Conservation (phyloP, 35 echinoderm and acorn worm genomes). For the Hemicentrotus pulcherrimus region DNA sequence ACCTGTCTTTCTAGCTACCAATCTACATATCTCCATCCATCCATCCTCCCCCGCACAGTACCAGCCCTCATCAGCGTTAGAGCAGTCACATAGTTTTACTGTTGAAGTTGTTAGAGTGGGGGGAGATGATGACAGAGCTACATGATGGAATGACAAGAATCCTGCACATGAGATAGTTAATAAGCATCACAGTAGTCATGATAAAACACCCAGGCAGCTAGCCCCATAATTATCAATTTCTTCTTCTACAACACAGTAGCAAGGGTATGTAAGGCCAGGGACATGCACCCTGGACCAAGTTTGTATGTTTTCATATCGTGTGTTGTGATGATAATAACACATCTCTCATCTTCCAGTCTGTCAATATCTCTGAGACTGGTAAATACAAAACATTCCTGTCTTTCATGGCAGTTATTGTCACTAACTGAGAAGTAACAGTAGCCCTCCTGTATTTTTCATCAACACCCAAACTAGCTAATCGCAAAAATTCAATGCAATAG, state of each 20-base stretch:
- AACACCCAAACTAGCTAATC: neutral
- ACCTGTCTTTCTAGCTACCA: neutral
- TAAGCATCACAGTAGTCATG: neutral
- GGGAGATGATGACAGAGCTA: neutral
- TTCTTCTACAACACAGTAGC: neutral
- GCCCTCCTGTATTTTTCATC: neutral
- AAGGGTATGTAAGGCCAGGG: neutral
- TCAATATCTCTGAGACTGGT: neutral
- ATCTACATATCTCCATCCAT: neutral
- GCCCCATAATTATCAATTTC: slow-evolving; percentile 26
- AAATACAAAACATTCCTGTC: neutral
- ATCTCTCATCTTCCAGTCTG: neutral
- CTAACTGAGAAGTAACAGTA: neutral
- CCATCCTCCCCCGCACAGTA: neutral
- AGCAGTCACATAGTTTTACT: neutral
- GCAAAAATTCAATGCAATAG: neutral
- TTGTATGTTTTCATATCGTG: slow-evolving; percentile 12
- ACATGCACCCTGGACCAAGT: neutral
- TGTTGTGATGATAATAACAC: neutral
- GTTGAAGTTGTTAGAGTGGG: neutral
- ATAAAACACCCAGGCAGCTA: slow-evolving; percentile 1
- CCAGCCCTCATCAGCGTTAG: neutral
- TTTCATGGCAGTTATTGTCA: neutral
- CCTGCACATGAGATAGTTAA: neutral
- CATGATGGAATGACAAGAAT: slow-evolving; percentile 44